These are phyloP conservation scores for Aramus guarauna DNA, from an alignment of 2,113 vertebrate genomes.

Conservation along the genomic window DNA sequence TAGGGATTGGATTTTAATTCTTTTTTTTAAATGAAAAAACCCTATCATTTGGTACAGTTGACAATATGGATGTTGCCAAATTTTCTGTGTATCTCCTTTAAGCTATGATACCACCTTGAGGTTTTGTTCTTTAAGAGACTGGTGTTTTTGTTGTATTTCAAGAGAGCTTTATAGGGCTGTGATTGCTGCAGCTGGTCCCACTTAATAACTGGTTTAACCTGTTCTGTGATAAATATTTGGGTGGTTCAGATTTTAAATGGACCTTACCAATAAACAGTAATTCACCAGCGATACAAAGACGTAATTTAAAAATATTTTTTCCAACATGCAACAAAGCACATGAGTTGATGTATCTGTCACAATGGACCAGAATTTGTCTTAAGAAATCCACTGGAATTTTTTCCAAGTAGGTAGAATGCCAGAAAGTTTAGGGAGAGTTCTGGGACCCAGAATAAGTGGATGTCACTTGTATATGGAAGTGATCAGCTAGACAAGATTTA, in stretches of 20 bases:
- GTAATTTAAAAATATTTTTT: neutral
- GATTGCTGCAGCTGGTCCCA: neutral
- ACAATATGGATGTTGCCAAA: neutral
- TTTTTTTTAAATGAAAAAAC: neutral
- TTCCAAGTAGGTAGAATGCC: neutral
- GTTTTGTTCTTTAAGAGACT: neutral
- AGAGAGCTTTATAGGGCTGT: neutral
- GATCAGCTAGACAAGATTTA: neutral
- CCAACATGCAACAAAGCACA: rapidly evolving
- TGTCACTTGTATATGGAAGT: neutral
- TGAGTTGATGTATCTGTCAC: neutral
- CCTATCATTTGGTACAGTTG: neutral
- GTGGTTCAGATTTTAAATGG: neutral
- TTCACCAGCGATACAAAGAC: neutral
- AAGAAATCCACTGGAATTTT: neutral
- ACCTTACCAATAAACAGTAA: neutral
- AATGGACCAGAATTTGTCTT: neutral
- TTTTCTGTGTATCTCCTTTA: neutral
- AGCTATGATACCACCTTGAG: neutral
- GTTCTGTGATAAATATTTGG: neutral
- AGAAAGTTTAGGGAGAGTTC: neutral
- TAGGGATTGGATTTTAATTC: neutral
- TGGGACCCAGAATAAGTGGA: neutral
- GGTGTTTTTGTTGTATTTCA: neutral
- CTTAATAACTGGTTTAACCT: neutral